phyloP scores from a whole-genome alignment of 2,113 vertebrate genomes.

The Neogobius melanostomus region DNA sequence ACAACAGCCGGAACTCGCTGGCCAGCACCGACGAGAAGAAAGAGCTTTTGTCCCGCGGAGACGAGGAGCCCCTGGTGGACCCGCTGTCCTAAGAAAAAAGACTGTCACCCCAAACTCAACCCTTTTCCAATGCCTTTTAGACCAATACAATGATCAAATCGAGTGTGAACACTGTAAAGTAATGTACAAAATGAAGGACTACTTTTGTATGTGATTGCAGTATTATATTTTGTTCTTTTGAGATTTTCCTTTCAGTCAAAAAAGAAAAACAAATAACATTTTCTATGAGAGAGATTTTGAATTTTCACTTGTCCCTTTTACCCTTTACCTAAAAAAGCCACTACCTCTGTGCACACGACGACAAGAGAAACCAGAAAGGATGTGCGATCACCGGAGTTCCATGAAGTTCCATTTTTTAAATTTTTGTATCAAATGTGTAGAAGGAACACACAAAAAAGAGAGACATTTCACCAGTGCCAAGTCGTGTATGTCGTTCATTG shows the following conservation, averaged over 20 bases:
- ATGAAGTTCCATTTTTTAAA: slow-evolving; percentile 75
- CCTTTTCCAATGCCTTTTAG: slow-evolving; percentile 72
- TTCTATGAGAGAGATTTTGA: slow-evolving; percentile 80
- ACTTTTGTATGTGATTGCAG: slow-evolving; percentile 99
- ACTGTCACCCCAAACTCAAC: slow-evolving; percentile 38
- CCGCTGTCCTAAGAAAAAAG: slow-evolving; percentile 64
- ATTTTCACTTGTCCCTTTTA: slow-evolving; percentile 70
- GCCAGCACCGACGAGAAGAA: slow-evolving; percentile 97
- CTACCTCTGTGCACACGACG: slow-evolving; percentile 82
- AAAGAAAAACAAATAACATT: slow-evolving; percentile 65
- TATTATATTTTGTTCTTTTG: slow-evolving; percentile 89
- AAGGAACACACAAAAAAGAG: slow-evolving; percentile 44
- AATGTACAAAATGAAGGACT: slow-evolving; percentile 99
- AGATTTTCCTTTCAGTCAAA: slow-evolving; percentile 75
- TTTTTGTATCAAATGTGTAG: slow-evolving; percentile 84
- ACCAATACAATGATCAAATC: slow-evolving; percentile 61
- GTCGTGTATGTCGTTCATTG: slow-evolving; percentile 64
- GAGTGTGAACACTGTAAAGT: slow-evolving; percentile 87
- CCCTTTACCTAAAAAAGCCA: slow-evolving; percentile 77
- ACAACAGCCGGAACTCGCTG: slow-evolving; percentile 93
- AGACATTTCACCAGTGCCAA: slow-evolving; percentile 77
- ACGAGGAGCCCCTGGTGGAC: slow-evolving; percentile 89
- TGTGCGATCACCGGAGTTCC: slow-evolving; percentile 65
- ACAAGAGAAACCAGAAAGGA: slow-evolving; percentile 53
- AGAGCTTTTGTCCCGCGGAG: slow-evolving; percentile 88